Evolutionary conservation across 2,888 invertebrate genomes (phyloP), one percentile per base, ranked within the genome.

Genomic region (Lingula anatina): DNA sequence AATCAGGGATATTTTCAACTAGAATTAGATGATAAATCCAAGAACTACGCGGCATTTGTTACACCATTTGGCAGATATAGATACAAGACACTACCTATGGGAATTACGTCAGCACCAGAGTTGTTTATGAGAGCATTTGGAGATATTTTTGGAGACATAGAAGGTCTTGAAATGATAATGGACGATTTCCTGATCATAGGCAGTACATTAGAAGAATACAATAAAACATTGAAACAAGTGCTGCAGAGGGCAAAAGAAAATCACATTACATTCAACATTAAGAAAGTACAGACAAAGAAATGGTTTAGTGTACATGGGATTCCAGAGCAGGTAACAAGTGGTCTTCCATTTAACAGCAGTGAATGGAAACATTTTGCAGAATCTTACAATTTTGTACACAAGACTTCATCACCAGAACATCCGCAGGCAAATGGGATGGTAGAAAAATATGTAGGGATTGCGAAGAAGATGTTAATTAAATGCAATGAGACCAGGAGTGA

Each of bases 401-500:
- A 25, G 20, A 7, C 38, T 3, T 46, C 47, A 15, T 47, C 46
- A n/a, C 51, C 53, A 15, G 3, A 12, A 20, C 39, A 52, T 31
- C 21, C 46, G n/a, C 52, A 52, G 25, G 25, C 46, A 5, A 52
- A 52, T 52, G 52, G 50, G 2, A 24, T 52, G 27, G 51, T 46
- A 3, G 53, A 52, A 26, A 53, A 53, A 43, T 21, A 41, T 21
- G 53, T 53, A n/a, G 47, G 46, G n/a, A 52, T 47, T 15, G 42
- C 51, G 12, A 50, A 53, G 42, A 41, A 23, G 2, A 20, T 52
- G 35, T 26, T 46, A 7, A 40, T 15, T 35, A 52, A 53, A 39
- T 39, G 40, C 18, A n/a, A n/a, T n/a, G n/a, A n/a, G n/a, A 15
- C 39, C 23, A 20, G 25, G 5, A n/a, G 18, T 7, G 51, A 53